Evolutionary conservation across 1,140 invertebrate species (phyloP).

Genomic region (Fopius arisanus): DNA sequence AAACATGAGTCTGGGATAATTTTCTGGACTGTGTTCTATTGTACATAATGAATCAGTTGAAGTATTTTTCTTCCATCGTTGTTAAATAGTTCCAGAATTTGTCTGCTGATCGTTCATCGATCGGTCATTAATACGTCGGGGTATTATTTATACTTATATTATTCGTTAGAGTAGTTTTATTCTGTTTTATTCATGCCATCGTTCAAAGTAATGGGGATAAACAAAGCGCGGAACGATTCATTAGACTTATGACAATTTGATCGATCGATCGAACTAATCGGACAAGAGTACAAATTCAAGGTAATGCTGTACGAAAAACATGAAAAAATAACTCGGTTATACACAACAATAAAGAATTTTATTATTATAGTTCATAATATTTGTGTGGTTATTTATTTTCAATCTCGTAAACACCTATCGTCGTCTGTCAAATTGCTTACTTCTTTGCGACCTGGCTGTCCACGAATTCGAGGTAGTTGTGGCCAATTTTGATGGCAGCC

Average conservation of each 20-base stretch:
- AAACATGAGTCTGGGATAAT: not conserved
- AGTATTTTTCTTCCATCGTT: not conserved
- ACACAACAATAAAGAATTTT: constrained; percentile 1
- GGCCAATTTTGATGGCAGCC: constrained; percentile 69
- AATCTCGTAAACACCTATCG: not conserved
- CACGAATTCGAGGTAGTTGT: constrained; percentile 67
- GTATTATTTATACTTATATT: too few species aligned
- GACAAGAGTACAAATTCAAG: not conserved
- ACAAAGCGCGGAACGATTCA: too few species aligned
- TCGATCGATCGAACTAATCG: too few species aligned
- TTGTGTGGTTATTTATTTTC: not conserved
- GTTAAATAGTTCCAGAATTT: not conserved
- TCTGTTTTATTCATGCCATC: too few species aligned
- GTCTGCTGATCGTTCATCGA: too few species aligned
- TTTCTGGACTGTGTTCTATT: too few species aligned
- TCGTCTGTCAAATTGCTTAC: not conserved
- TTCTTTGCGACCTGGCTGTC: constrained; percentile 49
- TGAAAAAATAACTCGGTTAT: not conserved
- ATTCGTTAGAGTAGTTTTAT: too few species aligned
- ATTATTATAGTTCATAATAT: not conserved
- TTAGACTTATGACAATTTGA: too few species aligned
- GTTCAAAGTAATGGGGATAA: too few species aligned
- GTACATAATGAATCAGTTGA: not conserved
- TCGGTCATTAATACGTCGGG: not conserved
- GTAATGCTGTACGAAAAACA: not conserved